Conservation (phyloP, 2,888 invertebrate species). For the Apoda limacodes region DNA sequence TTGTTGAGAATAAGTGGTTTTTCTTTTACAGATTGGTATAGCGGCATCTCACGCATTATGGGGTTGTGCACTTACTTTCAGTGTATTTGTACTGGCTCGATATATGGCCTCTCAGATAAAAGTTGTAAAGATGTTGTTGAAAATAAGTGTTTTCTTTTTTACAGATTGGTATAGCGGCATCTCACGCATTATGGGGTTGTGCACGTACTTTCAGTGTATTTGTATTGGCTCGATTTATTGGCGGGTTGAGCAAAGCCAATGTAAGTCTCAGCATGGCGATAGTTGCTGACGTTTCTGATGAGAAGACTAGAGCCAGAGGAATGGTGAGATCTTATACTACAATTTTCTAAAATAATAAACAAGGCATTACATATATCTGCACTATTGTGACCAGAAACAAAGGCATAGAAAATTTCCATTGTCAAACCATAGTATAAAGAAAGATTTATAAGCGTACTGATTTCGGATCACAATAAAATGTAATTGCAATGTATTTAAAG, state of each 20-base stretch:
- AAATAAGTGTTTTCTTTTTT: no score
- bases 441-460: no score
- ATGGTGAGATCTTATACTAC: no score
- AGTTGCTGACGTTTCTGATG: constrained; percentile 90
- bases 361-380: no score
- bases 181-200: constrained; percentile 90
- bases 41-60: constrained; percentile 88
- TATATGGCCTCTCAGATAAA: no score
- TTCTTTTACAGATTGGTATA: constrained; percentile 79
- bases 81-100: constrained; percentile 90
- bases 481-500: no score
- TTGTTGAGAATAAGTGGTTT: no score
- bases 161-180: constrained; percentile 85
- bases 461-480: no score
- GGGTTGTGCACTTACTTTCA: constrained; percentile 89
- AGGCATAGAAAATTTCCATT: no score
- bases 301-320: constrained; percentile 88
- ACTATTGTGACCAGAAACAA: no score
- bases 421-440: no score
- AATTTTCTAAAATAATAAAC: no score
- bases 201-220: constrained; percentile 91
- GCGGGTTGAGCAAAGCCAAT: constrained; percentile 97
- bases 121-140: not conserved
- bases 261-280: constrained; percentile 95
- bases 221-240: constrained; percentile 91